These are phyloP conservation scores for Aix galericulata DNA, from an alignment of 2,113 vertebrate species.

Conservation along the genomic window DNA sequence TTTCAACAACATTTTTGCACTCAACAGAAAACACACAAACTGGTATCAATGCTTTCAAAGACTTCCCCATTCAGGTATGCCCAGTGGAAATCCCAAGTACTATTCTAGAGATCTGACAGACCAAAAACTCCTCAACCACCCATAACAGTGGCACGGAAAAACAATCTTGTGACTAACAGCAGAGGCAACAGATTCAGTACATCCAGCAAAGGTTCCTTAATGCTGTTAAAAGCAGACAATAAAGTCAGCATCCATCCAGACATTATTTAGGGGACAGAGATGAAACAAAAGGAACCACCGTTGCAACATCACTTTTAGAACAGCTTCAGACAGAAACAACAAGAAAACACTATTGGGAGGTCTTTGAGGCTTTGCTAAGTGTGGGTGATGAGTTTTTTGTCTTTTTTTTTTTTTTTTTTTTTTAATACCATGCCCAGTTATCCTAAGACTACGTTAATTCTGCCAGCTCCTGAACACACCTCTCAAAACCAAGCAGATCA, in stretches of 20 bases:
- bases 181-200: neutral
- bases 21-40: neutral
- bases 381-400: neutral
- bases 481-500: neutral
- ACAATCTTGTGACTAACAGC: neutral
- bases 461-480: neutral
- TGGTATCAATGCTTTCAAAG: neutral
- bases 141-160: neutral
- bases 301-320: rapidly evolving
- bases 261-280: too few species aligned
- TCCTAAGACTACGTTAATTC: too few species aligned
- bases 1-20: neutral
- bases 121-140: neutral
- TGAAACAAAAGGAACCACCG: neutral
- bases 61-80: neutral
- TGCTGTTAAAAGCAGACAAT: too few species aligned
- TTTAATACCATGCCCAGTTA: neutral
- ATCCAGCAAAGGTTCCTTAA: too few species aligned
- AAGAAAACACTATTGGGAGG: neutral
- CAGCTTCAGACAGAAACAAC: neutral
- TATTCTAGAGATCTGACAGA: neutral
- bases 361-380: neutral
- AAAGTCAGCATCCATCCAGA: neutral
- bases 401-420: too few species aligned
- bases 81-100: neutral